Conservation (phyloP, 2,888 invertebrate genomes). For the Tetranychus piercei region DNA sequence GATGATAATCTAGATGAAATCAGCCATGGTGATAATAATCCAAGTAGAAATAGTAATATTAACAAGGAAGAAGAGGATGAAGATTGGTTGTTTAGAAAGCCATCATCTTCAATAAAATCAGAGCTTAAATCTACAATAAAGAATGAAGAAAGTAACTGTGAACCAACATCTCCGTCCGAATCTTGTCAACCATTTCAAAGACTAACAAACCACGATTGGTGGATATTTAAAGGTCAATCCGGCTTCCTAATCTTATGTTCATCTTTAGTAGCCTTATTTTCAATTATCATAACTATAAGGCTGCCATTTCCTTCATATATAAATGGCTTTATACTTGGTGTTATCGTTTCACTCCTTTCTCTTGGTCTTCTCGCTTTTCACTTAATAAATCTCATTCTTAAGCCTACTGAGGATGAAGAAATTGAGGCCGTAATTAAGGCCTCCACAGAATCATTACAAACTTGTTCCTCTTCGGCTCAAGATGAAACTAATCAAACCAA, state of each 20-base stretch:
- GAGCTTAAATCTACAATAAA: neutral
- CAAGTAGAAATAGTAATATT: neutral
- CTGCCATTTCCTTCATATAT: slow-evolving; percentile 19
- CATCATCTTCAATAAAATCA: neutral
- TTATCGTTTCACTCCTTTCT: slow-evolving; percentile 15
- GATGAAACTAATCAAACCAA: neutral
- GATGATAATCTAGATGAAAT: neutral
- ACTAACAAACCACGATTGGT: neutral
- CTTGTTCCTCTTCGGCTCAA: neutral
- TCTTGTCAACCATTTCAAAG: neutral
- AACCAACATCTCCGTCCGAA: slow-evolving; percentile 7
- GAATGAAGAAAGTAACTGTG: neutral
- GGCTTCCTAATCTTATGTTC: slow-evolving; percentile 12
- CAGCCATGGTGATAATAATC: neutral
- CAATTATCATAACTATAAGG: slow-evolving; percentile 14
- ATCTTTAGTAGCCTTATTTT: slow-evolving; percentile 13
- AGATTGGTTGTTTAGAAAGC: neutral
- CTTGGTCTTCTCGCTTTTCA: slow-evolving; percentile 16
- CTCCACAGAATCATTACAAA: neutral
- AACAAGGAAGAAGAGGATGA: neutral
- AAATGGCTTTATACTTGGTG: slow-evolving; percentile 20
- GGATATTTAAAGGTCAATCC: neutral
- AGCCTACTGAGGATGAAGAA: neutral
- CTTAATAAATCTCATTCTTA: neutral
- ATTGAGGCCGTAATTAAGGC: neutral